Percentiles rank a stretch among this genome's conserved stretches.
Evolutionary conservation across 2,888 invertebrate species (phyloP).

Genomic region (Abrostola tripartita): DNA sequence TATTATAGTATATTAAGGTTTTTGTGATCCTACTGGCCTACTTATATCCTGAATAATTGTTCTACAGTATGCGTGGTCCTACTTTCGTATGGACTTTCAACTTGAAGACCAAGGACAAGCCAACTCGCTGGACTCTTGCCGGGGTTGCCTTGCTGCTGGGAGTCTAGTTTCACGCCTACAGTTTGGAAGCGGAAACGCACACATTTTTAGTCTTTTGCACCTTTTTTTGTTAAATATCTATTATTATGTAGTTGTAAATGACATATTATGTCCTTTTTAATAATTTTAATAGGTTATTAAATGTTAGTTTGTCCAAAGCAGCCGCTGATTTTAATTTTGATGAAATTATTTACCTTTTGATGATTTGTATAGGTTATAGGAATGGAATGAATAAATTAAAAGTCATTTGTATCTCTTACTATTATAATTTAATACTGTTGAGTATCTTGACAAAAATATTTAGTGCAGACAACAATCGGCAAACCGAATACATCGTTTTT

Average conservation of each 20-base stretch:
- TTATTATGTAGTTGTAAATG: slow-evolving; percentile 16
- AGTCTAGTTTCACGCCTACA: slow-evolving; percentile 82
- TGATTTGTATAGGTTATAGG: no score
- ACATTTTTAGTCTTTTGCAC: slow-evolving; percentile 20
- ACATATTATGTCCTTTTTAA: slow-evolving; percentile 2
- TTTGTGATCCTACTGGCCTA: not conserved
- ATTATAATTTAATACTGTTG: slow-evolving; percentile 43
- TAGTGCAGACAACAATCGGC: slow-evolving; percentile 66
- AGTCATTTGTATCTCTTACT: slow-evolving; percentile 26
- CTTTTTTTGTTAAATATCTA: slow-evolving; percentile 17
- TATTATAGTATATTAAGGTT: no score
- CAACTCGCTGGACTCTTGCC: slow-evolving; percentile 97
- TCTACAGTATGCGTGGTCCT: slow-evolving; percentile 92
- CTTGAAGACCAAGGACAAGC: slow-evolving; percentile 95
- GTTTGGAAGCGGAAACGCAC: not conserved
- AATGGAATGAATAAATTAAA: slow-evolving; percentile 3
- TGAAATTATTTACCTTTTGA: not conserved
- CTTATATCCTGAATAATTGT: slow-evolving; percentile 4
- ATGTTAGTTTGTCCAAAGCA: slow-evolving; percentile 31
- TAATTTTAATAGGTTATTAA: slow-evolving; percentile 34
- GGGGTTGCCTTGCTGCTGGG: slow-evolving; percentile 97
- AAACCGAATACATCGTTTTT: slow-evolving; percentile 35
- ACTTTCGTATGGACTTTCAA: slow-evolving; percentile 99
- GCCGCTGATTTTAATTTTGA: not conserved
- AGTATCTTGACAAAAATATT: slow-evolving; percentile 53